Conservation (phyloP, 2,113 vertebrate genomes). For the Dicrurus megarhynchus region DNA sequence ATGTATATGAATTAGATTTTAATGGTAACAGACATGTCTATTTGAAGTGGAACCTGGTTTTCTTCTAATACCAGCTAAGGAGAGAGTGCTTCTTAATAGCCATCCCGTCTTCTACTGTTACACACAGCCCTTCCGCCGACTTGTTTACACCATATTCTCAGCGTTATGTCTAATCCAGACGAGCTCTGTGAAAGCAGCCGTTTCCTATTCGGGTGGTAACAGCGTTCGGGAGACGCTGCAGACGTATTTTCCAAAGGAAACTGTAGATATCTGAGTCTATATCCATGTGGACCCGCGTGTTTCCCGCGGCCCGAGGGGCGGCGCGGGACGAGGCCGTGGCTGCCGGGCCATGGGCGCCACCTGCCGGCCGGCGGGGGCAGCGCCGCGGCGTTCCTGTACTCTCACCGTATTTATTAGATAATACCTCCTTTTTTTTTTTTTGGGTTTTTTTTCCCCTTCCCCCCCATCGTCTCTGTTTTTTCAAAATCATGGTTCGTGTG, state of each 20-base stretch:
- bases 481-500: neutral
- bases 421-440: neutral
- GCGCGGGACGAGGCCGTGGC: neutral
- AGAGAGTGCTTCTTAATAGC: neutral
- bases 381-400: neutral
- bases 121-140: neutral
- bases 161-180: constrained; percentile 22
- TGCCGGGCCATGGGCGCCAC: constrained; percentile 43
- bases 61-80: constrained; percentile 11
- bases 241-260: constrained; percentile 30
- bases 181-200: neutral
- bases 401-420: constrained; percentile 60
- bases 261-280: neutral
- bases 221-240: neutral
- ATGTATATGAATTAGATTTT: constrained; percentile 29
- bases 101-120: neutral
- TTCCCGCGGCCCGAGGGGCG: neutral
- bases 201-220: neutral
- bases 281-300: neutral
- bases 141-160: constrained; percentile 2
- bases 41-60: constrained; percentile 53
- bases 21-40: constrained; percentile 1
- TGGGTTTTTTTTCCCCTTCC: too few relatives aligned
- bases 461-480: neutral
- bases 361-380: neutral